Base-by-base conservation (phyloP, 1,140 invertebrate genomes). In the Tetragnatha versicolor region DNA sequence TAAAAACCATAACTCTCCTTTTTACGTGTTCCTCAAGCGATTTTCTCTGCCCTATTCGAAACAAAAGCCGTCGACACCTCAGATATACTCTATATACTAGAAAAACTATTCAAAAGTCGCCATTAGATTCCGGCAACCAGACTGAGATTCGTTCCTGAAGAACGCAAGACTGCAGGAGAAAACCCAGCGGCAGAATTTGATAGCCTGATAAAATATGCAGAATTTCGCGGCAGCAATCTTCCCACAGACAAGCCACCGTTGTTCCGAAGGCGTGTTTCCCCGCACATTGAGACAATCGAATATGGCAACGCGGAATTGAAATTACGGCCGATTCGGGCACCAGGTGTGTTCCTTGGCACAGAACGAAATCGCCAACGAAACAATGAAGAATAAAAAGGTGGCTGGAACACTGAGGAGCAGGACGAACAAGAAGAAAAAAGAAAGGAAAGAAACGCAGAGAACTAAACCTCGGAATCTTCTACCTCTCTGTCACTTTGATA, bases 401-500 rank as follows among this genome's bases (percentile, higher is more conserved):
- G 10, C 20, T 7, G 31, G 42, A 61, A 61, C 45, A 51, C n/a
- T 42, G 66, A 42, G 33, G 37, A 33, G 35, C 10, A 61, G 35
- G 42, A 4, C 17, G 58, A 55, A 58, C 25, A 9, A 72, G 39
- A 47, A 12, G 12, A 27, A 60, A 42, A 58, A 51, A 53, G 14
- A 55, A 45, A 53, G 29, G 17, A 33, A 33, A 31, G 20, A 60
- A 61, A 61, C 20, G 20, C 25, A 31, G 31, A 49, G 47, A 51
- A n/a, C 31, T 31, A 14, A 70, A 51, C 45, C 45, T 3, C 20
- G 27, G 70, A 75, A 60, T 39, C 55, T 63, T 55, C 58, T 42
- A 33, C 29, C 53, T 61, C 27, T n/a, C 70, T 75, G 70, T 75
- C 70, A 75, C 70, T 61, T 75, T 75, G 70, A 75, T 75, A 63